phyloP scores from a whole-genome alignment of 2,113 vertebrate species.

The Periophthalmus modestus region DNA sequence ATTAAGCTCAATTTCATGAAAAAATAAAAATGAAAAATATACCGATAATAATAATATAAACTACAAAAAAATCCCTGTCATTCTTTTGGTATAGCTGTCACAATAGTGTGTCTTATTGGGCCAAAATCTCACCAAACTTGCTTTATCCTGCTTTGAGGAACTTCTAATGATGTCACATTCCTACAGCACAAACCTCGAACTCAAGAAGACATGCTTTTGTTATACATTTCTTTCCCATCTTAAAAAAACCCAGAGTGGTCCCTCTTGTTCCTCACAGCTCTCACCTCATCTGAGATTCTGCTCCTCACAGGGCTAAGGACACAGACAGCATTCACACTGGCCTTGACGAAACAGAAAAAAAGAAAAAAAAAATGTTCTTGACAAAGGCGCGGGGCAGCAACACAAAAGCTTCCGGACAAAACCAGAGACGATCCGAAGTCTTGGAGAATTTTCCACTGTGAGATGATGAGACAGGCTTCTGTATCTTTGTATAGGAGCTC shows the following conservation, averaged over 20 bases:
- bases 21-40: no score
- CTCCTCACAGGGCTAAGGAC: slow-evolving; percentile 21
- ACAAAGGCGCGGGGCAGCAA: slow-evolving; percentile 34
- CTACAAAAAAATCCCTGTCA: not conserved
- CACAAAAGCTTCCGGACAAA: slow-evolving; percentile 27
- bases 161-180: not conserved
- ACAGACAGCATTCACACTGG: slow-evolving; percentile 30
- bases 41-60: no score
- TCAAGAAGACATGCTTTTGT: not conserved
- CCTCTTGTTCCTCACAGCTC: slow-evolving; percentile 23
- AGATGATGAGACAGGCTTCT: slow-evolving; percentile 23
- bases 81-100: not conserved
- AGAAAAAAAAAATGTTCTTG: slow-evolving; percentile 18
- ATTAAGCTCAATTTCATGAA: no score
- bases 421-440: slow-evolving; percentile 9
- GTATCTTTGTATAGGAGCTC: not conserved
- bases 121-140: not conserved
- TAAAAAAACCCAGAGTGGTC: slow-evolving; percentile 14
- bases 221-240: not conserved
- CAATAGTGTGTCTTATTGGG: not conserved
- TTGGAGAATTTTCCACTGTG: slow-evolving; percentile 28
- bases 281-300: slow-evolving; percentile 31
- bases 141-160: not conserved
- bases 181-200: not conserved
- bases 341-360: not conserved